These are phyloP conservation scores for Mylabris sibirica DNA, from an alignment of 2,888 invertebrate species.

Conservation along the genomic window DNA sequence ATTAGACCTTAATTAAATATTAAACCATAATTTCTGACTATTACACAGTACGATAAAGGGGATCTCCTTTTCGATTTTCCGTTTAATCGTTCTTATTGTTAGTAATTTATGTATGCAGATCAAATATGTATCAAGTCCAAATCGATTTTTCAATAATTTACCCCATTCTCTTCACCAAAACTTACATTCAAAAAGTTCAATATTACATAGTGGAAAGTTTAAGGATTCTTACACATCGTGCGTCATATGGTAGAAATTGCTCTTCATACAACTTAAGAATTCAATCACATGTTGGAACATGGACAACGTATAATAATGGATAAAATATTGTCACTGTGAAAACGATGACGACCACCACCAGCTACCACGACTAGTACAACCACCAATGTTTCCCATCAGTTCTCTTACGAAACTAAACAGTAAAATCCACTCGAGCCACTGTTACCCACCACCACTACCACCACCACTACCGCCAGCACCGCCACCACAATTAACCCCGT, in stretches of 20 bases:
- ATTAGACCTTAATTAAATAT: background rate
- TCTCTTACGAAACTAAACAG: slow-evolving; percentile 57
- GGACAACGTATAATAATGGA: slow-evolving; percentile 26
- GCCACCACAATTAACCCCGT: background rate
- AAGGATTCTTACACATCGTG: slow-evolving; percentile 53
- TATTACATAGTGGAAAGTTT: background rate
- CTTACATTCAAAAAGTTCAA: background rate
- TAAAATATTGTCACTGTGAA: slow-evolving; percentile 38
- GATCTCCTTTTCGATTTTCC: background rate
- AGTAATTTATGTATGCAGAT: too few species aligned
- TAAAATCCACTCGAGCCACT: slow-evolving; percentile 38
- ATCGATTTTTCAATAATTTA: background rate
- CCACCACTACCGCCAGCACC: slow-evolving; percentile 26
- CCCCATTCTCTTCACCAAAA: background rate
- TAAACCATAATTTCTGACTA: background rate
- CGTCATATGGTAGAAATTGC: slow-evolving; percentile 49
- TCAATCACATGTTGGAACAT: slow-evolving; percentile 59
- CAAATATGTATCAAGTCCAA: background rate
- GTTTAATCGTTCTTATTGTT: background rate
- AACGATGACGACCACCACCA: background rate
- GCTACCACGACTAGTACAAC: background rate
- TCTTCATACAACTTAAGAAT: slow-evolving; percentile 53
- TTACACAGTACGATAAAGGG: background rate
- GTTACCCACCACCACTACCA: slow-evolving; percentile 33
- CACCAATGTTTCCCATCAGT: slow-evolving; percentile 43